Evolutionary conservation across 2,888 invertebrate species (phyloP), one percentile per base, ranked within the genome.

Genomic region (Trachelus stipa): DNA sequence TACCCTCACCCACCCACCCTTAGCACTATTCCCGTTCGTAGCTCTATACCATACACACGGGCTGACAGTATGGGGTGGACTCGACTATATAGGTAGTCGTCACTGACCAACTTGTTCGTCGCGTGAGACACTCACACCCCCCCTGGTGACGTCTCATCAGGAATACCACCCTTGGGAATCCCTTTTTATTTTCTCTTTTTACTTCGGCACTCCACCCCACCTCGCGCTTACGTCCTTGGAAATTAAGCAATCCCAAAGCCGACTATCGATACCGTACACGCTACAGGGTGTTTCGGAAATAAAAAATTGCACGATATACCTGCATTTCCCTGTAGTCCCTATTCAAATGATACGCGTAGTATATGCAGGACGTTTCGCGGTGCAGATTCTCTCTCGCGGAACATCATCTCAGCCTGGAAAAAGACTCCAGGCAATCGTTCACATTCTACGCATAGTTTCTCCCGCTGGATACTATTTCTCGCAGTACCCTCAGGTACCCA

Each of bases 371-470:
- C 56, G 56, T 56, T 56, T 56, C 56, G 23, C 23, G 56, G 23
- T 23, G 23, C 23, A 23, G 56, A 56, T 56, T 81, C 84, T 82
- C 82, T 83, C 86, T 87, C 86, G 83, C 56, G 56, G 56, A 56
- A 56, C 56, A 56, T 56, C 56, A 9, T 9, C 23, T 56, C 56
- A 56, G 56, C 2, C 56, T 23, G 56, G 56, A 56, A 56, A 56
- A 56, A 56, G 56, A 56, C 23, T 56, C 85, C 84, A 82, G 83
- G 86, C 86, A 87, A 87, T 88, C 86, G 87, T 87, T 86, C 85
- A 86, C 88, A 89, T 89, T 89, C 89, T 89, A 86, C 85, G 88
- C 89, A 89, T 88, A 88, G 86, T 86, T 88, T 85, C 83, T 82
- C 81, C 84, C 84, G 84, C 84, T 23, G 56, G 56, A 56, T 56